phyloP scores from a whole-genome alignment of 2,888 invertebrate genomes.

The Lamellibrachia satsuma region DNA sequence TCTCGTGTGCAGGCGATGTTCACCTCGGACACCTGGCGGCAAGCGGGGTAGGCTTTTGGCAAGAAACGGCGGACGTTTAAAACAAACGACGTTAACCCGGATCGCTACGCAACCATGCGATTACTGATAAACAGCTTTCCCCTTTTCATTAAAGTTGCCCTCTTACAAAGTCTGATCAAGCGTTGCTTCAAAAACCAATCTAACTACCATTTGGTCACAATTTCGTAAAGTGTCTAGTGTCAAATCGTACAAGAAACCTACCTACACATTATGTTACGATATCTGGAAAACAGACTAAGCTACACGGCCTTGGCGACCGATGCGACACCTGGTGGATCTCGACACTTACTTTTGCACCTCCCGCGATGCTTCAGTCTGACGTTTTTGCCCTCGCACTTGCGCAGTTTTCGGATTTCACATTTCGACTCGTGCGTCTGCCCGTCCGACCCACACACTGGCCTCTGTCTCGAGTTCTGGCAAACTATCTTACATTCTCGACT shows the following conservation, averaged over 20 bases:
- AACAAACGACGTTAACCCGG: background rate
- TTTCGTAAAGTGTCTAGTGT: background rate
- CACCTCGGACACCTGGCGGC: background rate
- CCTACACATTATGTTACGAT: background rate
- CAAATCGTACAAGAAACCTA: background rate
- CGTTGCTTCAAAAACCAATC: background rate
- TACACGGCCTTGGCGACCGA: background rate
- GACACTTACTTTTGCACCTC: slow-evolving; percentile 26
- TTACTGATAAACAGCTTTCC: background rate
- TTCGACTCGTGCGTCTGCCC: slow-evolving; percentile 83
- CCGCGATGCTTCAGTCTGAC: slow-evolving; percentile 28
- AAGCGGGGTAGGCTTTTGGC: background rate
- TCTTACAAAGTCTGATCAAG: slow-evolving; percentile 18
- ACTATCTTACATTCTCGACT: background rate
- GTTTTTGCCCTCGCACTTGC: slow-evolving; percentile 72
- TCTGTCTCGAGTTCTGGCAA: slow-evolving; percentile 57
- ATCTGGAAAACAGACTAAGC: background rate
- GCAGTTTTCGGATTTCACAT: slow-evolving; percentile 78
- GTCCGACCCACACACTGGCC: slow-evolving; percentile 82
- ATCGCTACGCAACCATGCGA: background rate
- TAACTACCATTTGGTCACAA: background rate
- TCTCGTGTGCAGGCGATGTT: background rate
- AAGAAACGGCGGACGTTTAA: background rate
- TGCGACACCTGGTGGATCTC: background rate
- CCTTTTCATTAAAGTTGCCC: background rate